phyloP scores from a whole-genome alignment of 2,888 invertebrate species.

The Orthosia cruda region DNA sequence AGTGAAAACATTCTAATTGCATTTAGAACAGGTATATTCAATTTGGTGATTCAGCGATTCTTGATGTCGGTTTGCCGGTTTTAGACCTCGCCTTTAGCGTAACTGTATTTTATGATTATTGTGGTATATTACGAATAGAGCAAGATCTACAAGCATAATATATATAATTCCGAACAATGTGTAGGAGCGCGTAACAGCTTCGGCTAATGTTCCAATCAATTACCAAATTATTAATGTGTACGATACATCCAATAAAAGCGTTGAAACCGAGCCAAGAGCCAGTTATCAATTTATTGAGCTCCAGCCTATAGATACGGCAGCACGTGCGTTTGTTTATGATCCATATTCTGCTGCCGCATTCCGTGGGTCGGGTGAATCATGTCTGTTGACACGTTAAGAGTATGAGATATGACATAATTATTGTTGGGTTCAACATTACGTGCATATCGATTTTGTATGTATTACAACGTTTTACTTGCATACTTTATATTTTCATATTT shows the following conservation, averaged over 20 bases:
- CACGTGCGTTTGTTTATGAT: constrained; percentile 71
- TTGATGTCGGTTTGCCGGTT: neutral
- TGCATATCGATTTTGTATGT: constrained; percentile 17
- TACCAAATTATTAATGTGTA: constrained; percentile 57
- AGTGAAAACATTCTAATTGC: constrained; percentile 28
- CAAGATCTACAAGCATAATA: neutral
- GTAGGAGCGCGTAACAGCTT: constrained; percentile 40
- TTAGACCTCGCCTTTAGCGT: neutral
- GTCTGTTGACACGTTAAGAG: constrained; percentile 56
- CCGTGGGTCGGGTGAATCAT: constrained; percentile 67
- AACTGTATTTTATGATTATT: neutral
- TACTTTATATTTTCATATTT: neutral
- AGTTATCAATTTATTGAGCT: constrained; percentile 66
- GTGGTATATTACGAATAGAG: neutral
- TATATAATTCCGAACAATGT: constrained; percentile 28
- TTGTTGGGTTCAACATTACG: constrained; percentile 30
- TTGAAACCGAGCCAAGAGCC: constrained; percentile 61
- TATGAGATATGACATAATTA: constrained; percentile 50
- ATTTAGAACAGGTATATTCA: constrained; percentile 21
- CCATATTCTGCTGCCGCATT: constrained; percentile 61
- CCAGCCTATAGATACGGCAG: constrained; percentile 51
- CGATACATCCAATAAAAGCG: constrained; percentile 51
- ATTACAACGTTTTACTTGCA: neutral
- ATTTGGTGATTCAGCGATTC: neutral
- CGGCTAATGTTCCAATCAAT: constrained; percentile 60